Base-by-base conservation (phyloP, 2,888 invertebrate genomes). In the Philhelius pedissequus region DNA sequence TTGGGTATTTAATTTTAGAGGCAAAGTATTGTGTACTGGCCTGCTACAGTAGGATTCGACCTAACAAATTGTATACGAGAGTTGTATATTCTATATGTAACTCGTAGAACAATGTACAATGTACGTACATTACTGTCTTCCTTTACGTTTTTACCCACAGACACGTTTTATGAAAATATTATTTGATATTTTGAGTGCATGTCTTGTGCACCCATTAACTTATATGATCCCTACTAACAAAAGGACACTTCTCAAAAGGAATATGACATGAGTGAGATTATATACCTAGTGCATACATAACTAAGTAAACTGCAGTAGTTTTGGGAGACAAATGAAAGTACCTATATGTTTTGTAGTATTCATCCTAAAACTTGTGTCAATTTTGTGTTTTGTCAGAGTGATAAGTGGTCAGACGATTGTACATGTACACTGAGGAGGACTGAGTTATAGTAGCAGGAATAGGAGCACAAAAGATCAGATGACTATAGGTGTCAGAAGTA, bases 161-260 rank as follows among this genome's bases (percentile, higher is more conserved):
- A 73, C 58, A 73, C 38, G 62, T 74, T 62, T 48, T 71, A 45
- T 40, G 60, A 52, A 79, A 79, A 74, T 68, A 74, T 45, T 74
- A 74, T 58, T 78, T 70, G 45, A 71, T 78, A 54, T 71, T 78
- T 64, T 45, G 54, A 78, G 64, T 50, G 77, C 71, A 64, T 64
- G 54, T 62, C 70, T 77, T 35, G 27, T 70, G 60, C 64, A 64
- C 32, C 35, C 70, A 70, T 64, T 64, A 64, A 48, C 64, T 32
- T 35, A 32, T 35, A 35, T 15, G 25, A 48, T 32, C 38, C 43
- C 9, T 54, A 40, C 15, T 13, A 11, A 18, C 45, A 54, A 38
- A 27, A 48, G 30, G 48, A 64, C 64, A 15, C 56, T 54, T 62
- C 13, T 18, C 70, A 62, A 62, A 52, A 48, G 32, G 13, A 13